These are phyloP conservation scores for Bemisia tabaci DNA, from an alignment of 1,140 invertebrate genomes.

Conservation along the genomic window DNA sequence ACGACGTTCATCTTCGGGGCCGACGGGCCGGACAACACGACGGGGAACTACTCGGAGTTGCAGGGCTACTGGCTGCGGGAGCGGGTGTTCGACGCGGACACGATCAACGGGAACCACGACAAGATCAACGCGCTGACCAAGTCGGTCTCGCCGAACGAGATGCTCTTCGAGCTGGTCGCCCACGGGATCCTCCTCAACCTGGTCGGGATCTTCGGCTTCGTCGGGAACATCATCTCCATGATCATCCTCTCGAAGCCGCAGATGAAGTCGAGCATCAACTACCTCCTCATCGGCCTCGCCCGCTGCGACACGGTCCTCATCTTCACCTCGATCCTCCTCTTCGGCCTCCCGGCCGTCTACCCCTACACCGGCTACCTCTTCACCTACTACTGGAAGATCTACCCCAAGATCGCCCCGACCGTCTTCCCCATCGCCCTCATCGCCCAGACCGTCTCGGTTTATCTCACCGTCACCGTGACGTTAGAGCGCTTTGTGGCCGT, in stretches of 20 bases:
- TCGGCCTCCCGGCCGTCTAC: constrained; percentile 70
- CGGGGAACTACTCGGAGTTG: not conserved
- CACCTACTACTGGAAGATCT: constrained; percentile 63
- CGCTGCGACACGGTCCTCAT: constrained; percentile 82
- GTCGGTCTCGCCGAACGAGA: constrained; percentile 19
- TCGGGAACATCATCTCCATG: constrained; percentile 81
- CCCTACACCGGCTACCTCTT: constrained; percentile 55
- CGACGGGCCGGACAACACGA: not conserved
- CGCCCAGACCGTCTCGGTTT: constrained; percentile 85
- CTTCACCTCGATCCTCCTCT: constrained; percentile 70
- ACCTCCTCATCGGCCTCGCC: constrained; percentile 76
- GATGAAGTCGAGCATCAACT: constrained; percentile 90
- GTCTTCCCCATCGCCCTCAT: constrained; percentile 77
- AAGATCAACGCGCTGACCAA: not conserved
- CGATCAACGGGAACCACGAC: not conserved
- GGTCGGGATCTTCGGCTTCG: constrained; percentile 67
- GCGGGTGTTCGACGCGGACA: not conserved
- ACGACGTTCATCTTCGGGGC: not conserved
- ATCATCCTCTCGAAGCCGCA: constrained; percentile 79
- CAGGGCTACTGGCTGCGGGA: not conserved
- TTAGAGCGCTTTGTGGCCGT: constrained; percentile 93
- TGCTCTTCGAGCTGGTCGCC: constrained; percentile 61
- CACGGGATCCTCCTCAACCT: constrained; percentile 71
- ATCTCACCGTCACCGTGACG: constrained; percentile 88
- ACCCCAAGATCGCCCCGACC: constrained; percentile 63